Evolutionary conservation across 2,888 invertebrate genomes (phyloP).

Genomic region (Aspidiotus destructor): DNA sequence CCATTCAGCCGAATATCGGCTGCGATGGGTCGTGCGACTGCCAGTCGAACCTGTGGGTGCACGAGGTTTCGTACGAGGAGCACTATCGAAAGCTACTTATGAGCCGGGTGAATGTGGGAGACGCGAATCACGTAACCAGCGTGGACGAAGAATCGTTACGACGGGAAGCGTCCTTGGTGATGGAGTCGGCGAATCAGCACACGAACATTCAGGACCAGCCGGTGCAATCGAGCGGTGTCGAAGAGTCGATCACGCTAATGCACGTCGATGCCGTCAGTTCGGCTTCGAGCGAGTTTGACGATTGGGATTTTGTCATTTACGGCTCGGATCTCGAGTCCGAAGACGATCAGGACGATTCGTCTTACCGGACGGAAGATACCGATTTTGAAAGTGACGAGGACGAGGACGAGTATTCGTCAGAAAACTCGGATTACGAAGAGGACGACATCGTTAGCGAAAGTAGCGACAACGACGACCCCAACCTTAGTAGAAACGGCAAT

Average conservation of each 20-base stretch:
- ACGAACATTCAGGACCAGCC: background rate
- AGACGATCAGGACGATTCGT: slow-evolving; percentile 2
- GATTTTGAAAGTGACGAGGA: slow-evolving; percentile 4
- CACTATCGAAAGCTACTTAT: slow-evolving; percentile 23
- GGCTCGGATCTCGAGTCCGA: slow-evolving; percentile 16
- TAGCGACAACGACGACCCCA: background rate
- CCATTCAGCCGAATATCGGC: slow-evolving; percentile 2
- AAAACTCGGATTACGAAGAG: background rate
- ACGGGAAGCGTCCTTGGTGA: slow-evolving; percentile 22
- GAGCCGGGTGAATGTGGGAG: slow-evolving; percentile 26
- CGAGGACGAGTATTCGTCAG: slow-evolving; percentile 3
- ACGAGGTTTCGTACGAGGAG: slow-evolving; percentile 23
- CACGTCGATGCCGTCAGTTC: background rate
- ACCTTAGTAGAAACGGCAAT: background rate
- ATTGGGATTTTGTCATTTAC: slow-evolving; percentile 26
- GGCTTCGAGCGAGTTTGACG: background rate
- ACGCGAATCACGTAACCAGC: slow-evolving; percentile 9
- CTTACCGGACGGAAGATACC: slow-evolving; percentile 8
- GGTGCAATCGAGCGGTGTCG: background rate
- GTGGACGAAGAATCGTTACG: slow-evolving; percentile 21
- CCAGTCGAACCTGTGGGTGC: slow-evolving; percentile 15
- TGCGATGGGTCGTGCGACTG: slow-evolving; percentile 29
- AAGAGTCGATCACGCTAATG: background rate
- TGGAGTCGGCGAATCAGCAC: slow-evolving; percentile 14
- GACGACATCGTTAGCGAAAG: slow-evolving; percentile 9